A percentile compares a stretch with the other conserved stretches of the same genome.
phyloP scores from a whole-genome alignment of 2,888 invertebrate species.

The Heteromurus nitidus region DNA sequence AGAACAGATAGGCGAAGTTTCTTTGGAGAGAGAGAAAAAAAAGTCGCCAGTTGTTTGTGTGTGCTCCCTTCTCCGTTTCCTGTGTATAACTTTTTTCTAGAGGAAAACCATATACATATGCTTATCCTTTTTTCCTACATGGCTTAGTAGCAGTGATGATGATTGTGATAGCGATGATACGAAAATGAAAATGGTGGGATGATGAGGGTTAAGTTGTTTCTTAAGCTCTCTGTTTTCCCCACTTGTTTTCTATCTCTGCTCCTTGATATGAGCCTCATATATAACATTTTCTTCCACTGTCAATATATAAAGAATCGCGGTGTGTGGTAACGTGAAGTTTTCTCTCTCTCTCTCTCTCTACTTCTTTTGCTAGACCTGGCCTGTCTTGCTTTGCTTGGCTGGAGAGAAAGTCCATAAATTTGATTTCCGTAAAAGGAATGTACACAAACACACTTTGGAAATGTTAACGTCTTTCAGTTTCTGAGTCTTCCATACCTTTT shows the following conservation, averaged over 20 bases:
- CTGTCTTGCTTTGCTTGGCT: conserved; percentile 57
- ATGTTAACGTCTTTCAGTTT: conserved; percentile 35
- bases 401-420: conserved; percentile 63
- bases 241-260: conserved; percentile 21
- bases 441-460: conserved; percentile 56
- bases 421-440: conserved; percentile 60
- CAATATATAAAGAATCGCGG: conserved; percentile 49
- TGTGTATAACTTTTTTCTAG: conserved; percentile 5
- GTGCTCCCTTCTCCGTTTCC: too few relatives aligned
- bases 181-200: conserved; percentile 58
- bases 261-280: conserved; percentile 13
- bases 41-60: conserved; percentile 47
- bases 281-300: conserved; percentile 23
- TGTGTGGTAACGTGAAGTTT: conserved; percentile 44
- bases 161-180: conserved; percentile 42
- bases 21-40: conserved; percentile 20
- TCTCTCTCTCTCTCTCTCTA: conserved; percentile 11
- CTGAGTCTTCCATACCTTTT: not conserved
- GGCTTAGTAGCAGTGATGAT: not conserved
- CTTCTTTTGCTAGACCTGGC: conserved; percentile 40
- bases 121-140: conserved; percentile 27
- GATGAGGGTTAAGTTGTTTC: conserved; percentile 64
- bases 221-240: conserved; percentile 50
- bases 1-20: not conserved
- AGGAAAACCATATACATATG: conserved; percentile 2